phyloP scores from a whole-genome alignment of 2,797 vertebrate species.

The Rhyacichthys aspro region DNA sequence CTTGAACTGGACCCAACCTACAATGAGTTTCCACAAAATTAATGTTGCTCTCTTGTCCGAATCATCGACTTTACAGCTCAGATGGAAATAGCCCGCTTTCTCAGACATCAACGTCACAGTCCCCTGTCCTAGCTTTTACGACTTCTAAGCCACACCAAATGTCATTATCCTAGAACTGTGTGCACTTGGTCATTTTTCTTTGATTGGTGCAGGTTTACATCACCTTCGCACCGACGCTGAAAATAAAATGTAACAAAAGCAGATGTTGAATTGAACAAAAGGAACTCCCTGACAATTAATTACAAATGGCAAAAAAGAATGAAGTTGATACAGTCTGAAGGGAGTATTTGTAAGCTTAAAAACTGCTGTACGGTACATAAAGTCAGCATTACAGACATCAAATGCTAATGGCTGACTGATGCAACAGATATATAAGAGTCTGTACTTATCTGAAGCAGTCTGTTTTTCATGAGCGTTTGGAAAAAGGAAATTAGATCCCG shows the following conservation, averaged over 20 bases:
- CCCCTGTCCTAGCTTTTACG: conserved; percentile 9
- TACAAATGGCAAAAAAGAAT: conserved; percentile 40
- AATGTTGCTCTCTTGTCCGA: background rate
- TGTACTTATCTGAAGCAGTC: conserved; percentile 73
- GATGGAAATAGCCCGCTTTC: conserved; percentile 3
- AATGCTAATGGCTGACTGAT: conserved; percentile 29
- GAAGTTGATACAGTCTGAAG: too few species aligned
- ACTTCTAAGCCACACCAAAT: conserved; percentile 50
- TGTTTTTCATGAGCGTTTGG: conserved; percentile 81
- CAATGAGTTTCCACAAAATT: background rate
- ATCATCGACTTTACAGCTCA: conserved; percentile 4
- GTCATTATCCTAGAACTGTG: conserved; percentile 18
- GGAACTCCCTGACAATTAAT: conserved; percentile 42
- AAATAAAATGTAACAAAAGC: conserved; percentile 54
- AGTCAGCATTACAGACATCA: conserved; percentile 47
- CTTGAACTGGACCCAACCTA: background rate
- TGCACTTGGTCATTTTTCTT: conserved; percentile 10
- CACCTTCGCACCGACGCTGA: conserved; percentile 17
- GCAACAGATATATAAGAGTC: conserved; percentile 73
- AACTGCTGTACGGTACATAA: conserved; percentile 46
- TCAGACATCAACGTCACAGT: conserved; percentile 16
- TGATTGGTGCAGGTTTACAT: conserved; percentile 22
- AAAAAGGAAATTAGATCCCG: conserved; percentile 77
- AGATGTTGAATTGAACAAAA: conserved; percentile 41
- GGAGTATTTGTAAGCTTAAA: conserved; percentile 41